Evolutionary conservation across 2,888 invertebrate species (phyloP).

Genomic region (Eugnorisma glareosa): DNA sequence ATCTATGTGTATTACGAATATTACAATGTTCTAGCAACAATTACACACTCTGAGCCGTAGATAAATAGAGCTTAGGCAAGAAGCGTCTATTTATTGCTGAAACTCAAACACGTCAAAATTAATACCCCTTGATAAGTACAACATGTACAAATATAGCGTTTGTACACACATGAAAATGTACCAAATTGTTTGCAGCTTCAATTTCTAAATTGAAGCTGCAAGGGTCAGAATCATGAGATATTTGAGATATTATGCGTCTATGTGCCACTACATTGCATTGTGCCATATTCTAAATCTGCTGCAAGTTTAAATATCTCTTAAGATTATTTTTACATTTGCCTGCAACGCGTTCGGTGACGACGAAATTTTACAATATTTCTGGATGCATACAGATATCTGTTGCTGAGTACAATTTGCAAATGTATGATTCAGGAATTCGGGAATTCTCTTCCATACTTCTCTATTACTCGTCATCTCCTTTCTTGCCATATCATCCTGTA

Average conservation of each 20-base stretch:
- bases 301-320: slow-evolving; percentile 1
- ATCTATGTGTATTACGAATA: background rate
- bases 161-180: slow-evolving; percentile 28
- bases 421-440: background rate
- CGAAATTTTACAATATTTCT: slow-evolving; percentile 6
- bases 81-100: slow-evolving; percentile 39
- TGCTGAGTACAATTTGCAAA: background rate
- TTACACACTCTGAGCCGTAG: slow-evolving; percentile 15
- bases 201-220: slow-evolving; percentile 26
- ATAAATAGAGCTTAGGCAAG: slow-evolving; percentile 42
- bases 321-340: slow-evolving; percentile 27
- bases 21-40: slow-evolving; percentile 23
- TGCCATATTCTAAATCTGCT: slow-evolving; percentile 1
- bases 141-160: slow-evolving; percentile 14
- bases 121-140: slow-evolving; percentile 35
- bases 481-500: too few species aligned
- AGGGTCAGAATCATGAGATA: slow-evolving; percentile 5
- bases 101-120: slow-evolving; percentile 44
- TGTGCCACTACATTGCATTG: background rate
- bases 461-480: too few species aligned
- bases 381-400: background rate
- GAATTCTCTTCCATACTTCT: background rate
- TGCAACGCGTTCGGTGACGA: background rate
- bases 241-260: background rate
- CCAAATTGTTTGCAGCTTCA: slow-evolving; percentile 3